phyloP scores from a whole-genome alignment of 2,888 invertebrate genomes.

The Pterostichus madidus region DNA sequence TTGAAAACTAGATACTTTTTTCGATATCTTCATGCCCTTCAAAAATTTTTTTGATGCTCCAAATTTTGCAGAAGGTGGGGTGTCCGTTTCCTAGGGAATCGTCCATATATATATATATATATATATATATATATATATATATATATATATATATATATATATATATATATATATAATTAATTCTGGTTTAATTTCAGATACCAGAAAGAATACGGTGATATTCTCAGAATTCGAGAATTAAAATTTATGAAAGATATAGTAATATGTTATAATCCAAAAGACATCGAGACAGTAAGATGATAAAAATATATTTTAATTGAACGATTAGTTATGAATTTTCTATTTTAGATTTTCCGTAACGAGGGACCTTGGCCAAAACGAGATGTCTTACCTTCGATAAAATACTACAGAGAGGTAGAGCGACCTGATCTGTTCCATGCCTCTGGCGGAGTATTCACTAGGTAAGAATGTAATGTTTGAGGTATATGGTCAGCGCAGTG shows the following conservation, averaged over 20 bases:
- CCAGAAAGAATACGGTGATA: slow-evolving; percentile 74
- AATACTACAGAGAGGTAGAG: slow-evolving; percentile 76
- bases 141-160: too few species aligned
- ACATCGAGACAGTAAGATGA: slow-evolving; percentile 73
- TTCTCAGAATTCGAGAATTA: slow-evolving; percentile 75
- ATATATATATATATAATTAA: too few species aligned
- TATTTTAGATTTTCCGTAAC: slow-evolving; percentile 74
- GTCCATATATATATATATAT: too few species aligned
- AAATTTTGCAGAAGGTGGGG: too few species aligned
- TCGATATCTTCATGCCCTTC: too few species aligned
- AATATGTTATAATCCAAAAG: slow-evolving; percentile 77
- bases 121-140: too few species aligned
- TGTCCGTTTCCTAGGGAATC: too few species aligned
- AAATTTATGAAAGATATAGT: slow-evolving; percentile 69
- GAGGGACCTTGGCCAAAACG: slow-evolving; percentile 77
- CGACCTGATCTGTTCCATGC: slow-evolving; percentile 75
- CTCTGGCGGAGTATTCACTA: slow-evolving; percentile 74
- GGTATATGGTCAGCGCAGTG: too few species aligned
- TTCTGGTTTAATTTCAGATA: slow-evolving; percentile 63
- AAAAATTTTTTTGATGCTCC: too few species aligned
- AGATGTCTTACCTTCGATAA: slow-evolving; percentile 76
- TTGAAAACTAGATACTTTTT: too few species aligned
- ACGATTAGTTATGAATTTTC: too few species aligned
- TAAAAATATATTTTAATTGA: neutral
- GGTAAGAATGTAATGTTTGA: slow-evolving; percentile 70